Evolutionary conservation across 2,888 invertebrate genomes (phyloP).

Genomic region (Lasioglossum leucozonium): DNA sequence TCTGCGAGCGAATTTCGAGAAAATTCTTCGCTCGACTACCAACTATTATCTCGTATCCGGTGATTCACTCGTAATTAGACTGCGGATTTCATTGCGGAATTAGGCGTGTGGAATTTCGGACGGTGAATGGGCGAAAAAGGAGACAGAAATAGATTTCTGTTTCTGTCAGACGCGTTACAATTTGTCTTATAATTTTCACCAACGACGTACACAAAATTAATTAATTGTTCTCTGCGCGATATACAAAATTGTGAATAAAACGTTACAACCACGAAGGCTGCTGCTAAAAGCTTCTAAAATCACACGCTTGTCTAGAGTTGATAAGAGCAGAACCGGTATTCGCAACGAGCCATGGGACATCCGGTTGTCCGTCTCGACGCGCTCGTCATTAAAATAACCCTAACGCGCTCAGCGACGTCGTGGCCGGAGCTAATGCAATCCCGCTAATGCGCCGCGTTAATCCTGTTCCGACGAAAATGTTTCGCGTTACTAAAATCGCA

Average conservation of each 20-base stretch:
- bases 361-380: background rate
- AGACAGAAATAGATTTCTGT: no score
- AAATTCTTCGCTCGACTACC: no score
- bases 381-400: conserved; percentile 3
- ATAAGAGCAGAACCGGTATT: background rate
- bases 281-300: background rate
- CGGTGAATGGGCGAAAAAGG: no score
- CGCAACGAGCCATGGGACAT: background rate
- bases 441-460: conserved; percentile 52
- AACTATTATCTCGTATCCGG: no score
- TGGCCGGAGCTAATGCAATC: conserved; percentile 42
- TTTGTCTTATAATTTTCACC: no score
- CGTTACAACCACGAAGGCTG: background rate
- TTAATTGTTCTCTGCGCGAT: background rate
- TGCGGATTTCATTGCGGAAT: no score
- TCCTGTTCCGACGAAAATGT: conserved; percentile 49
- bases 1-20: no score
- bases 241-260: background rate
- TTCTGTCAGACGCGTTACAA: no score
- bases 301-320: background rate
- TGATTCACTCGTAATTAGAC: no score
- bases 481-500: conserved; percentile 49
- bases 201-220: background rate
- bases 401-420: conserved; percentile 5
- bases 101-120: no score